phyloP scores from a whole-genome alignment of 2,888 invertebrate species.

The Ceratothoa steindachneri region DNA sequence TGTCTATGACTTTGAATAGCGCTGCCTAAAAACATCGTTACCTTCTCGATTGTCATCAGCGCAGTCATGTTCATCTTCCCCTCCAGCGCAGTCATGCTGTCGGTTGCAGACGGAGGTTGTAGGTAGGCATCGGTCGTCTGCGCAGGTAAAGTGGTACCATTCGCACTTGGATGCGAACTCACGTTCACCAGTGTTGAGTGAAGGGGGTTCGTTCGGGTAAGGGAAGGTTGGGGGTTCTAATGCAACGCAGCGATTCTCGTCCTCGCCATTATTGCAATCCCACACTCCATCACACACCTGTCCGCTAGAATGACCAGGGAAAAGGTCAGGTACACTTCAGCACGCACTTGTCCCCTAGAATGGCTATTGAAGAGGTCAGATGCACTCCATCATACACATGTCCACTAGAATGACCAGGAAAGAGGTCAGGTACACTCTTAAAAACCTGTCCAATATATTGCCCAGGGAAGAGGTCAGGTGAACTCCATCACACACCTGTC shows the following conservation, averaged over 20 bases:
- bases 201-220: neutral
- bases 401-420: too few species aligned
- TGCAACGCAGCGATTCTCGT: conserved; percentile 24
- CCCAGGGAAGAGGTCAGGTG: too few species aligned
- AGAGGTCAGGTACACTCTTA: too few species aligned
- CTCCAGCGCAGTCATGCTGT: conserved; percentile 24
- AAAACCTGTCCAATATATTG: too few species aligned
- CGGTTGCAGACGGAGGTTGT: conserved; percentile 31
- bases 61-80: conserved; percentile 35
- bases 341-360: too few species aligned
- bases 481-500: too few species aligned
- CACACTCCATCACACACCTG: conserved; percentile 40
- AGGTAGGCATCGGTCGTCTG: conserved; percentile 18
- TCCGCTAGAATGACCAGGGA: too few species aligned
- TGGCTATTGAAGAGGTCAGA: too few species aligned
- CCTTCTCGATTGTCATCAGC: conserved; percentile 37
- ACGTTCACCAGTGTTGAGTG: neutral
- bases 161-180: neutral
- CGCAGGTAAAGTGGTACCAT: conserved; percentile 15
- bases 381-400: too few species aligned
- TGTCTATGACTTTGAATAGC: too few species aligned
- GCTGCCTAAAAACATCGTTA: too few species aligned
- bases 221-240: neutral
- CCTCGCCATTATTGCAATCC: conserved; percentile 35
- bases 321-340: too few species aligned